Base-by-base conservation (phyloP, 2,113 vertebrate species). In the Thunnus thynnus region DNA sequence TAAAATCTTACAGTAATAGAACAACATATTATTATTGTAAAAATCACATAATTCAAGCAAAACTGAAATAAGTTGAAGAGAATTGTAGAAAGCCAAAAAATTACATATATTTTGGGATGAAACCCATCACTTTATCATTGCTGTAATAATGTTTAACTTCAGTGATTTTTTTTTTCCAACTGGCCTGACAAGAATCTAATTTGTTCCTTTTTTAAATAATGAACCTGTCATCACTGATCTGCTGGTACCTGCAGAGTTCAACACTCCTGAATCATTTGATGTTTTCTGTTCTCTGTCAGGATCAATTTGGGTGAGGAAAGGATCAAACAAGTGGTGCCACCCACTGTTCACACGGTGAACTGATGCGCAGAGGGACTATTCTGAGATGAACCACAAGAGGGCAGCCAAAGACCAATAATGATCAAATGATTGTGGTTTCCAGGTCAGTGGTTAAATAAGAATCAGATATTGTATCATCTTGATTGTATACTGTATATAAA, bases 341-440 rank as follows among this genome's bases (percentile, higher is more conserved):
- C 77, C 30, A 22, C 16, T 77, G 61, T 57, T 78, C 62, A 66
- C 6, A 47, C 2, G 0, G 6, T 36, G 48, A 83, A 71, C 14
- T 68, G 20, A 50, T 13, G 8, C 3, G 14, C 2, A 27, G 54
- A 14, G 2, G 3, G 13, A 3, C 14, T 46, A 17, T 51, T 80
- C 47, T 64, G 3, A 7, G 5, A 30, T 10, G 0, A 60, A 69
- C 84, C 89, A 82, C 41, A 32, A 41, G 91, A 51, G 47, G 83
- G 88, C 77, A 12, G 14, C 62, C 32, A 64, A 85, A 66, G 73
- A 83, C 76, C 66, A 83, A 14, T 55, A 62, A 84, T 60, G 18
- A n/a, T 13, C 3, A 27, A 18, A n/a, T 14, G 14, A 41, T 1
- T 13, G n/a, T 2, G 5, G 14, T 32, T 71, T 66, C 10, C 14